phyloP scores from a whole-genome alignment of 2,888 invertebrate genomes.

The Furcula furcula region DNA sequence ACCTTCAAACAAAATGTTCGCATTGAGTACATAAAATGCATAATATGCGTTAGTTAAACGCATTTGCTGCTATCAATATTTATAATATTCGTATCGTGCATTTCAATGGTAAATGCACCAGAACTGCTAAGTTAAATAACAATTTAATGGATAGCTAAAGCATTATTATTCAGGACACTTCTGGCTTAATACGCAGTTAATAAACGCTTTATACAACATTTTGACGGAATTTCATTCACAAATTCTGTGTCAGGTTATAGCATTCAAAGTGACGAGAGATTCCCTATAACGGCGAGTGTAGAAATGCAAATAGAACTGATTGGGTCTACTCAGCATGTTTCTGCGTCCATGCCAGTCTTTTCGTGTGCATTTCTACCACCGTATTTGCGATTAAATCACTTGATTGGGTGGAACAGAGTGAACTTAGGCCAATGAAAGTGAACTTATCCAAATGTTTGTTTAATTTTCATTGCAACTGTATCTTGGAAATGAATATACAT shows the following conservation, averaged over 20 bases:
- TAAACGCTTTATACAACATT: slow-evolving; percentile 49
- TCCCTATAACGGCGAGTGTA: slow-evolving; percentile 51
- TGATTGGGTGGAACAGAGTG: slow-evolving; percentile 19
- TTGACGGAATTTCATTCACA: slow-evolving; percentile 45
- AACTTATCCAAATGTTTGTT: slow-evolving; percentile 19
- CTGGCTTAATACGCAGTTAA: slow-evolving; percentile 42
- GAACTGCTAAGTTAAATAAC: slow-evolving; percentile 43
- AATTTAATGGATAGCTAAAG: slow-evolving; percentile 44
- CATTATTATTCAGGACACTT: slow-evolving; percentile 41
- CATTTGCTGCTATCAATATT: slow-evolving; percentile 16
- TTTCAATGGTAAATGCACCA: slow-evolving; percentile 35
- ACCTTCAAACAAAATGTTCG: slow-evolving; percentile 6
- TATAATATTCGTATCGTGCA: slow-evolving; percentile 28
- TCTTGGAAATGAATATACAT: slow-evolving; percentile 18
- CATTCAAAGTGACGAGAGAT: slow-evolving; percentile 33
- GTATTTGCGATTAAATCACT: slow-evolving; percentile 20
- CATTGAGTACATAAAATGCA: slow-evolving; percentile 9
- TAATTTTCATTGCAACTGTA: slow-evolving; percentile 17
- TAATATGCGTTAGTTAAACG: slow-evolving; percentile 20
- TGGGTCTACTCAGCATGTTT: slow-evolving; percentile 40
- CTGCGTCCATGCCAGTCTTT: slow-evolving; percentile 28
- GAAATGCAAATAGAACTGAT: slow-evolving; percentile 64
- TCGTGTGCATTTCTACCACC: slow-evolving; percentile 17
- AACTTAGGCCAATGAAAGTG: not conserved
- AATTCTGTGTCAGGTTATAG: slow-evolving; percentile 28